Percentiles rank a stretch among this genome's conserved stretches.
These are phyloP conservation scores for Nipponacmea schrenckii DNA, from an alignment of 2,888 invertebrate species.

Conservation along the genomic window DNA sequence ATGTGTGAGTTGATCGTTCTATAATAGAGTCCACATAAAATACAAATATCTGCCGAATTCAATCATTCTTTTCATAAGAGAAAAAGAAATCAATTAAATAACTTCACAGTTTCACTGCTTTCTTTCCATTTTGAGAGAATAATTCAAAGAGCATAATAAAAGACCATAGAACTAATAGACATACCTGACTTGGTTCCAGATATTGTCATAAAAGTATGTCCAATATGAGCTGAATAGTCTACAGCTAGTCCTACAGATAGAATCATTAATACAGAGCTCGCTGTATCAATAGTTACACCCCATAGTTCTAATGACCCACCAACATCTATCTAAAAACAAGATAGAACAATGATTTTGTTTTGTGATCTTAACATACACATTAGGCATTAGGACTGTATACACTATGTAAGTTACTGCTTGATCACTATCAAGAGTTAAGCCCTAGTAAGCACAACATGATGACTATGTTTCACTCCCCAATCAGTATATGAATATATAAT, in stretches of 20 bases:
- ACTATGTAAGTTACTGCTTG: too few relatives aligned
- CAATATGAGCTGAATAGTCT: conserved; percentile 78
- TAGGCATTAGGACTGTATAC: background rate
- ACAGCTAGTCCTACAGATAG: conserved; percentile 85
- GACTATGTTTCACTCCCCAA: too few relatives aligned
- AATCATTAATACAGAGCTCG: conserved; percentile 83
- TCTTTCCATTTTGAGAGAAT: too few relatives aligned
- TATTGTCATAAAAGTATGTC: conserved; percentile 81
- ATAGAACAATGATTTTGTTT: too few relatives aligned
- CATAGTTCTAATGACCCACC: conserved; percentile 73
- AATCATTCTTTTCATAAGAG: background rate
- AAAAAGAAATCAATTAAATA: too few relatives aligned
- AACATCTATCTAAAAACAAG: conserved; percentile 65
- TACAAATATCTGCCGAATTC: too few relatives aligned
- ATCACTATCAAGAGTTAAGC: too few relatives aligned
- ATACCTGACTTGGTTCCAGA: conserved; percentile 70
- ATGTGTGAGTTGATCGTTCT: conserved; percentile 71
- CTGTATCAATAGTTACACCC: conserved; percentile 85
- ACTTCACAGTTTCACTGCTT: too few relatives aligned
- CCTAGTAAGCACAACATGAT: too few relatives aligned
- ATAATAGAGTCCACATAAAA: conserved; percentile 18
- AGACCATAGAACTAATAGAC: background rate
- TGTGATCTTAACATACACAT: background rate
- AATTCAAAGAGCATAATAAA: too few relatives aligned
- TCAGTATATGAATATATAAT: too few relatives aligned